Evolutionary conservation across 2,113 vertebrate species (phyloP).

Genomic region (Apistogramma diplotaenia): DNA sequence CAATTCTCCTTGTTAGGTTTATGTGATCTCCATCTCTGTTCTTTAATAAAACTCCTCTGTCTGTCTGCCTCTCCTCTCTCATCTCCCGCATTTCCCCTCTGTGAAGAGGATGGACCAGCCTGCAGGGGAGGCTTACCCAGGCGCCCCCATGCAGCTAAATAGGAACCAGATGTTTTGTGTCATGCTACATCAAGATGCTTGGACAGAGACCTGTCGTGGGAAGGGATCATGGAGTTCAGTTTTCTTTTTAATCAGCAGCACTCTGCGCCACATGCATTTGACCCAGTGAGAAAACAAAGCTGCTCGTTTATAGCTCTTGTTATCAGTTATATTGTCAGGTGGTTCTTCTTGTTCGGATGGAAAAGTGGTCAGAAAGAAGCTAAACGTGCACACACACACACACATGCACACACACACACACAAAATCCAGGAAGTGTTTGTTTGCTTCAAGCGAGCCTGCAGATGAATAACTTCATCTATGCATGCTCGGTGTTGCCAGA

Average conservation of each 20-base stretch:
- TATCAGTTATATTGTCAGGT: background rate
- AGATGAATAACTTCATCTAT: slow-evolving; percentile 7
- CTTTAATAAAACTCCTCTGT: slow-evolving; percentile 33
- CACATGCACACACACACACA: background rate
- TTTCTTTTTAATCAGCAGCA: slow-evolving; percentile 39
- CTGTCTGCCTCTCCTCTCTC: slow-evolving; percentile 5
- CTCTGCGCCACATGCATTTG: background rate
- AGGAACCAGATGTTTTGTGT: slow-evolving; percentile 78
- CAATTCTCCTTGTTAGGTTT: background rate
- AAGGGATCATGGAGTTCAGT: background rate
- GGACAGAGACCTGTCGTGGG: slow-evolving; percentile 44
- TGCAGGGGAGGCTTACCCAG: slow-evolving; percentile 62
- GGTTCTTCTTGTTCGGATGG: slow-evolving; percentile 13
- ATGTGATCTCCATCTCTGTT: background rate
- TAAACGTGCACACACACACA: background rate
- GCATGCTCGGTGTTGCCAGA: slow-evolving; percentile 4
- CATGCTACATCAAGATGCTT: slow-evolving; percentile 52
- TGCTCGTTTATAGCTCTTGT: background rate
- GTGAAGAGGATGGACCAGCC: slow-evolving; percentile 51
- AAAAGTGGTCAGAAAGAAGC: slow-evolving; percentile 1
- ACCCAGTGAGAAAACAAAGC: background rate
- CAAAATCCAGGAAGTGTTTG: slow-evolving; percentile 36
- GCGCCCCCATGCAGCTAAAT: slow-evolving; percentile 64
- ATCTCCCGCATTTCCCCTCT: slow-evolving; percentile 23
- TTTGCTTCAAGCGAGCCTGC: slow-evolving; percentile 27